phyloP scores from a whole-genome alignment of 1,140 invertebrate species.

The Gonioctena quinquepunctata region DNA sequence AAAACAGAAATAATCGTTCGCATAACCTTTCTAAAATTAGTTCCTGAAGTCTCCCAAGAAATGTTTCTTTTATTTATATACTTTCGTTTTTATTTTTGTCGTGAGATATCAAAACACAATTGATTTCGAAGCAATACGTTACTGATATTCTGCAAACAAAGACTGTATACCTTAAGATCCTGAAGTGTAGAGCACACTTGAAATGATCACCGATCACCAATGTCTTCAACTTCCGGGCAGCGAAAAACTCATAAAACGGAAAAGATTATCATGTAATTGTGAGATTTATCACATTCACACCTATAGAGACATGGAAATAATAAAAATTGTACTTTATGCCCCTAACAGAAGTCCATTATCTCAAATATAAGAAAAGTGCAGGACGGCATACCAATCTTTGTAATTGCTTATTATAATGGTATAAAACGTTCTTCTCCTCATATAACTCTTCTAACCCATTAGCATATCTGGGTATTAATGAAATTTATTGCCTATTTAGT shows the following conservation, averaged over 20 bases:
- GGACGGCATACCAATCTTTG: constrained; percentile 7
- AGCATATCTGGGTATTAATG: constrained; percentile 19
- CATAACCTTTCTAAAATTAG: too few relatives aligned
- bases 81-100: too few relatives aligned
- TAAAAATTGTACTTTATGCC: background rate
- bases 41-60: too few relatives aligned
- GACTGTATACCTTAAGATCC: too few relatives aligned
- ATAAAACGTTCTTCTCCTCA: background rate
- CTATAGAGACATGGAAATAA: background rate
- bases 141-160: too few relatives aligned
- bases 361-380: constrained; percentile 7
- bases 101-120: too few relatives aligned
- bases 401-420: constrained; percentile 22
- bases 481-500: constrained; percentile 22
- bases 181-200: too few relatives aligned
- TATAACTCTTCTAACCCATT: constrained; percentile 12
- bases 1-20: too few relatives aligned
- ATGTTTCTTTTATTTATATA: too few relatives aligned
- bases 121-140: too few relatives aligned
- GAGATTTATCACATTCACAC: background rate
- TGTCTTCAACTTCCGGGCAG: too few relatives aligned
- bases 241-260: background rate
- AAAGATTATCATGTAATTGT: background rate
- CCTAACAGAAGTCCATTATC: constrained; percentile 2
- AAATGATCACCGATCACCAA: too few relatives aligned